Conservation (phyloP, 1,140 invertebrate species). For the Hyles vespertilio region DNA sequence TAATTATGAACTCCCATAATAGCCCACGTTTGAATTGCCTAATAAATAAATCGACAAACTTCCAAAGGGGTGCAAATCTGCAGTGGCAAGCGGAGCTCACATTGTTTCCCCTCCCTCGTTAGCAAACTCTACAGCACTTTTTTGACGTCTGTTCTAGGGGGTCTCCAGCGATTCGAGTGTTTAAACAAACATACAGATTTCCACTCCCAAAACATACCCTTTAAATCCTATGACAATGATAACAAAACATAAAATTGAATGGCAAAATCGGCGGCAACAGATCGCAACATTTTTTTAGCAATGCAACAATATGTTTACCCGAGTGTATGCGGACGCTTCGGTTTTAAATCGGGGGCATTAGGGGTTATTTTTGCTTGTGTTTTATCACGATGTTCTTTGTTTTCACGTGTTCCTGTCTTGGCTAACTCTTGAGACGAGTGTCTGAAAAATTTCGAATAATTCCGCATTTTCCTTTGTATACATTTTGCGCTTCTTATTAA, state of each 20-base stretch:
- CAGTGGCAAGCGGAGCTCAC: slow-evolving; percentile 41
- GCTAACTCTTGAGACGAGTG: slow-evolving; percentile 58
- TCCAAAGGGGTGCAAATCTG: neutral
- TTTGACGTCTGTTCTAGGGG: slow-evolving; percentile 64
- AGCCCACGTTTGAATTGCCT: too few species aligned
- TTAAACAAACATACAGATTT: slow-evolving; percentile 25
- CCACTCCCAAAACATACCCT: slow-evolving; percentile 25
- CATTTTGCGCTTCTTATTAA: too few species aligned
- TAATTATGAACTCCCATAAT: too few species aligned
- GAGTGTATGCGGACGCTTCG: slow-evolving; percentile 15
- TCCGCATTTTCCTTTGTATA: too few species aligned
- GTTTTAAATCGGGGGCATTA: slow-evolving; percentile 21
- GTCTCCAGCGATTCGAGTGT: slow-evolving; percentile 49
- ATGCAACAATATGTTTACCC: slow-evolving; percentile 19
- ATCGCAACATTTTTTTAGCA: slow-evolving; percentile 14
- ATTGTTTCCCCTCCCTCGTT: slow-evolving; percentile 57
- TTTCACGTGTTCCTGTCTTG: slow-evolving; percentile 38
- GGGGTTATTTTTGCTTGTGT: slow-evolving; percentile 31
- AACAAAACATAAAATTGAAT: slow-evolving; percentile 42
- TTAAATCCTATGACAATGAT: slow-evolving; percentile 27
- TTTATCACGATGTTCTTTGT: slow-evolving; percentile 30
- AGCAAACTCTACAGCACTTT: slow-evolving; percentile 59
- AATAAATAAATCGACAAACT: too few species aligned
- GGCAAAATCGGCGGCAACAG: slow-evolving; percentile 9
- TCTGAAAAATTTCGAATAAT: slow-evolving; percentile 26